Conservation (phyloP, 2,797 vertebrate genomes). For the Spheniscus humboldti region DNA sequence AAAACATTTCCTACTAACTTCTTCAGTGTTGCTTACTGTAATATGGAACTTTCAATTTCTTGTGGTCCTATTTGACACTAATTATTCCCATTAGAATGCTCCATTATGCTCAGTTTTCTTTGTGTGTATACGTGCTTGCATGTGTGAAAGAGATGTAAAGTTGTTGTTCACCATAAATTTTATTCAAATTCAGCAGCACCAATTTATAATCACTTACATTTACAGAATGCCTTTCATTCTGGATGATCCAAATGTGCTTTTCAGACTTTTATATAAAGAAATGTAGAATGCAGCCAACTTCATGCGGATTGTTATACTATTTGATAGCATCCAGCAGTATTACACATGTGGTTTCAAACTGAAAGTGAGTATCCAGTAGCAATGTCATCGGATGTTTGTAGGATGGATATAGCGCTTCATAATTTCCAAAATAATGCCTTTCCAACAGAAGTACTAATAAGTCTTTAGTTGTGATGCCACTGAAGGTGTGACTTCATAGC, state of each 20-base stretch:
- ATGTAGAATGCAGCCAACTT: background rate
- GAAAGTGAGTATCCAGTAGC: background rate
- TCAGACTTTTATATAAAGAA: background rate
- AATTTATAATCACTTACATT: background rate
- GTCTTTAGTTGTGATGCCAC: background rate
- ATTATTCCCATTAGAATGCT: slow-evolving; percentile 19
- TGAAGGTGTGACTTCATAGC: background rate
- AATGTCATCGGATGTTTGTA: no score
- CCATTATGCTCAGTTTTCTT: slow-evolving; percentile 27
- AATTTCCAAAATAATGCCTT: background rate
- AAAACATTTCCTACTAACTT: slow-evolving; percentile 33
- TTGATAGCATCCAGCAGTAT: background rate
- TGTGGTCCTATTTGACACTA: slow-evolving; percentile 1
- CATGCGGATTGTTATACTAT: accelerated
- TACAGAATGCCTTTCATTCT: background rate
- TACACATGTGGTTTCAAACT: background rate
- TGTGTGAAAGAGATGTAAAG: background rate
- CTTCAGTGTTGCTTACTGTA: background rate
- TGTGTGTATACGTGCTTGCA: background rate
- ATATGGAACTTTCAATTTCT: background rate
- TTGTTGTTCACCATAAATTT: background rate
- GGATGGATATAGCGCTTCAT: background rate
- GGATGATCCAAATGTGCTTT: background rate
- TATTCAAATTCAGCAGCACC: background rate
- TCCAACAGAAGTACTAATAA: background rate